Percentiles rank a stretch among this genome's conserved stretches.
These are phyloP conservation scores for Typhlichthys subterraneus DNA, from an alignment of 2,797 vertebrate species.

Conservation along the genomic window DNA sequence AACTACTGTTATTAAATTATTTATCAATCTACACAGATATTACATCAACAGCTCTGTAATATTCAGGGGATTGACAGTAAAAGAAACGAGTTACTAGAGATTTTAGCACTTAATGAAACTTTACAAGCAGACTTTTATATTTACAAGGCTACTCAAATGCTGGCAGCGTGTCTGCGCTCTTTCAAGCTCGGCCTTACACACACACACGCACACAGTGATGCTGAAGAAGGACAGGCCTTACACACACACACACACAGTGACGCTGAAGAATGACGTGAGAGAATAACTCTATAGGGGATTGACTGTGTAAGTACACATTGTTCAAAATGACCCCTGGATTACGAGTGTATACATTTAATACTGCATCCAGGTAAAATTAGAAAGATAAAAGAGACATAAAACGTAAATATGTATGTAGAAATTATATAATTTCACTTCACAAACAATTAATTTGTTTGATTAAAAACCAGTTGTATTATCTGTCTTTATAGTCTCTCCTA, in stretches of 20 bases:
- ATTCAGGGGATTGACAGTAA: conserved; percentile 90
- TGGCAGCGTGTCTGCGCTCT: conserved; percentile 85
- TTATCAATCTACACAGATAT: conserved; percentile 73
- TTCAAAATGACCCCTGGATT: too few relatives aligned
- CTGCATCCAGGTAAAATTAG: too few relatives aligned
- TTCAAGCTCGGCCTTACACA: conserved; percentile 84
- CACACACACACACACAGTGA: conserved; percentile 41
- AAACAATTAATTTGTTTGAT: too few relatives aligned
- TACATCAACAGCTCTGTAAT: conserved; percentile 76
- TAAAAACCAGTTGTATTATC: too few relatives aligned
- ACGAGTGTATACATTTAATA: too few relatives aligned
- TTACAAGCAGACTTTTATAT: conserved; percentile 98
- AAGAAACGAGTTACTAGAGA: conserved; percentile 89
- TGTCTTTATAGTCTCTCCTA: too few relatives aligned
- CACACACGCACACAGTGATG: conserved; percentile 83
- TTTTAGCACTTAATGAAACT: conserved; percentile 99
- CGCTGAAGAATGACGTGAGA: conserved; percentile 59
- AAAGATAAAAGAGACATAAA: too few relatives aligned
- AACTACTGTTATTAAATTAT: conserved; percentile 47
- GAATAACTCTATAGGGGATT: background rate
- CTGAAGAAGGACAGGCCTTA: conserved; percentile 52
- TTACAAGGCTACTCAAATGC: conserved; percentile 97
- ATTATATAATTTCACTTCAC: too few relatives aligned
- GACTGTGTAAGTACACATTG: background rate
- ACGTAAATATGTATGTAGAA: too few relatives aligned